A percentile compares a stretch with the other conserved stretches of the same genome.
These are phyloP conservation scores for Papilio polytes DNA, from an alignment of 1,140 invertebrate genomes.

Conservation along the genomic window DNA sequence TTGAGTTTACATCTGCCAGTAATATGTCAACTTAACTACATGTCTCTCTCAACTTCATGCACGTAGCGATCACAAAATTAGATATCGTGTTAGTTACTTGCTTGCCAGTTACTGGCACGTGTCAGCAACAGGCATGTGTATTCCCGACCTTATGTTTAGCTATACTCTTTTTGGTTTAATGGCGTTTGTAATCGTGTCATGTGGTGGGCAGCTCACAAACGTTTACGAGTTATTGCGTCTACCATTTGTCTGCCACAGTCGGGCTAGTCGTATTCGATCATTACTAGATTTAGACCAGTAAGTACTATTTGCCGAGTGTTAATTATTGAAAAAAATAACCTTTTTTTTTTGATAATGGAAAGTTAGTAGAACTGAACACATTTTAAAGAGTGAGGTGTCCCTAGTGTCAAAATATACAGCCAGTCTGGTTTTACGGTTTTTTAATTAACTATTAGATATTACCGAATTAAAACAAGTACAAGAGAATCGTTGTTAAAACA, in stretches of 20 bases:
- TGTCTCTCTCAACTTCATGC: too few species aligned
- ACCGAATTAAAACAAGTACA: not conserved
- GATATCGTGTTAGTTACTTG: too few species aligned
- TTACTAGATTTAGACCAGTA: constrained; percentile 5
- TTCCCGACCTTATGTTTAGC: not conserved
- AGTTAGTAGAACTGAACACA: not conserved
- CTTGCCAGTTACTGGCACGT: too few species aligned
- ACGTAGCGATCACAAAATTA: too few species aligned
- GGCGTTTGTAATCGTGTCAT: not conserved
- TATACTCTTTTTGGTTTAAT: not conserved
- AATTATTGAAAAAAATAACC: not conserved
- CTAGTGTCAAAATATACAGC: too few species aligned
- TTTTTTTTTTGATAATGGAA: too few species aligned
- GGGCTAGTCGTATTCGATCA: not conserved
- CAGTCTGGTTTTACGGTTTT: too few species aligned
- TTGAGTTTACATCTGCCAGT: too few species aligned
- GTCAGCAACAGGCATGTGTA: too few species aligned
- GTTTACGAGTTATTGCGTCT: constrained; percentile 21
- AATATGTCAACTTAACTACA: too few species aligned
- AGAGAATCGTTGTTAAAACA: not conserved
- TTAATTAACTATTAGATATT: not conserved
- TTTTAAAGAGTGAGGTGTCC: not conserved
- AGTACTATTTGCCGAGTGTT: not conserved
- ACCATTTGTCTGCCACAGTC: not conserved
- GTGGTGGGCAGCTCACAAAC: not conserved